Evolutionary conservation across 2,113 vertebrate genomes (phyloP), one percentile per base, ranked within the genome.

Genomic region (Albula goreensis): DNA sequence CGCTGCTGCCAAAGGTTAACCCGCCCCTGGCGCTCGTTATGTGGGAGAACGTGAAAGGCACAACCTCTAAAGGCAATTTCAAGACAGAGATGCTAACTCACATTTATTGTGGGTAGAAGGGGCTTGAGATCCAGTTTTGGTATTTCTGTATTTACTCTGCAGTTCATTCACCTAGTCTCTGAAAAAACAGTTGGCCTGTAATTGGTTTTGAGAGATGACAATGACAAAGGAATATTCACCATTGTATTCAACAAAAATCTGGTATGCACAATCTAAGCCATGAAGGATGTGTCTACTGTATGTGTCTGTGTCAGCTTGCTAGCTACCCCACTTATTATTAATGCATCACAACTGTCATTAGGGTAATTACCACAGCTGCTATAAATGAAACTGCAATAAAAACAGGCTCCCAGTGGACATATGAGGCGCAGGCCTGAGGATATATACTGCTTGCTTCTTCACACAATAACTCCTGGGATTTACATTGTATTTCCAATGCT

Each of bases 281-380:
- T 66, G 53, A 15, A 17, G 9, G 63, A 85, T 66, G 41, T 51
- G 5, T 50, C 57, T 52, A 5, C 50, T 88, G n/a, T 17, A 48
- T 77, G 41, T 48, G 78, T 10, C 8, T 9, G 22, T n/a, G n/a
- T 31, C 70, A 11, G 70, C 3, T 25, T 74, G 70, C 70, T 25
- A 74, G 25, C 70, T 70, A 51, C 52, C 15, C 15, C 74, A 48
- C 10, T 88, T 89, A 82, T 89, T 89, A 89, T 90, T 88, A 90
- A 88, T 89, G 83, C 86, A 88, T 85, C 88, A 56, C 80, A 81
- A 80, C 86, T 92, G 84, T 91, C 89, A 92, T 92, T 91, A 91
- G 87, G 88, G 31, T 89, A 90, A 93, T 93, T 89, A 89, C 88
- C 70, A 83, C 81, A 86, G 88, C 87, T 86, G 86, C 84, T 86